Conservation (phyloP, 2,113 vertebrate genomes). For the Lampris megalopsis region DNA sequence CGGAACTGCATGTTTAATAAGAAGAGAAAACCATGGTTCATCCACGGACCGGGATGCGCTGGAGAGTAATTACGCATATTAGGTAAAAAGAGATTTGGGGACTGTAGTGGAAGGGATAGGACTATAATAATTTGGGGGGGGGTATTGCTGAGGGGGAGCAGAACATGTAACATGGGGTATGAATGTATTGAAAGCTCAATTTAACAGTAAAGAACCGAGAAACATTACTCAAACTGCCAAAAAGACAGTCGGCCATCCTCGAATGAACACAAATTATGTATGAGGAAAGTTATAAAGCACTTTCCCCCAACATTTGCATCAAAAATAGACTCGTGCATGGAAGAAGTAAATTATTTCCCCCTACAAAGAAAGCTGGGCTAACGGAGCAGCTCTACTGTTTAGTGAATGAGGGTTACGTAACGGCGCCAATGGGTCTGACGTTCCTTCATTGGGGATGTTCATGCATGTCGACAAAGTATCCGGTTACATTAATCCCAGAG, state of each 20-base stretch:
- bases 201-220: slow-evolving; percentile 16
- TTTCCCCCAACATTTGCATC: slow-evolving; percentile 34
- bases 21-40: slow-evolving; percentile 42
- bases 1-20: slow-evolving; percentile 43
- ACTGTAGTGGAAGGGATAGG: slow-evolving; percentile 39
- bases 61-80: slow-evolving; percentile 54
- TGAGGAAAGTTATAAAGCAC: slow-evolving; percentile 12
- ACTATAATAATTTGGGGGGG: slow-evolving; percentile 10
- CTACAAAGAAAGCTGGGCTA: not conserved
- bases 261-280: slow-evolving; percentile 39
- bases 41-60: slow-evolving; percentile 45
- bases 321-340: slow-evolving; percentile 10
- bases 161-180: slow-evolving; percentile 9
- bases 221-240: slow-evolving; percentile 29
- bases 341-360: slow-evolving; percentile 1
- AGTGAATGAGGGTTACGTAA: slow-evolving; percentile 61
- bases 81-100: slow-evolving; percentile 37
- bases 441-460: slow-evolving; percentile 65
- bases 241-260: slow-evolving; percentile 38
- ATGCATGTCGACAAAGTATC: slow-evolving; percentile 80
- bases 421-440: slow-evolving; percentile 21
- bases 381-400: slow-evolving; percentile 36
- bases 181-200: slow-evolving; percentile 26
- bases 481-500: slow-evolving; percentile 67
- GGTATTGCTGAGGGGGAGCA: slow-evolving; percentile 26